These are phyloP conservation scores for Promerops cafer DNA, from an alignment of 2,113 vertebrate species.

Conservation along the genomic window DNA sequence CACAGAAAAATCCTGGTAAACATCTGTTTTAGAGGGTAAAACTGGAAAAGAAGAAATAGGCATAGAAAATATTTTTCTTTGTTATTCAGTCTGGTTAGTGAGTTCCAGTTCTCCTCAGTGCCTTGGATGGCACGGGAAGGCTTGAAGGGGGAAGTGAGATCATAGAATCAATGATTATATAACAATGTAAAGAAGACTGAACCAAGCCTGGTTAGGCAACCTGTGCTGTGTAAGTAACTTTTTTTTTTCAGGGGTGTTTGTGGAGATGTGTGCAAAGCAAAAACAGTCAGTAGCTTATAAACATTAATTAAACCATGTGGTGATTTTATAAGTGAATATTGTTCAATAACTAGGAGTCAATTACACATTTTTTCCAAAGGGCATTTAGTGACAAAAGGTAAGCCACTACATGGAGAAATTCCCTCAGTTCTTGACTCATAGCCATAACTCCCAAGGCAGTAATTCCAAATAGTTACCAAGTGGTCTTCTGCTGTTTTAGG, in stretches of 20 bases:
- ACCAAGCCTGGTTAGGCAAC: background rate
- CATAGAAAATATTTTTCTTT: background rate
- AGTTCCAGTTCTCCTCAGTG: background rate
- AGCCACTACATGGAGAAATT: background rate
- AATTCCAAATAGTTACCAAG: background rate
- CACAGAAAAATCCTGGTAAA: background rate
- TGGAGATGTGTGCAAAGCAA: background rate
- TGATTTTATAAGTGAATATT: background rate
- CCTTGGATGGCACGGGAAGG: background rate
- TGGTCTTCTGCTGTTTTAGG: background rate
- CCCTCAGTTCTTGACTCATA: background rate
- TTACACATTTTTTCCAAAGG: background rate
- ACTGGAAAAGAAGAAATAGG: background rate
- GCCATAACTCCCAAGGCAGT: background rate
- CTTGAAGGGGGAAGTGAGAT: background rate
- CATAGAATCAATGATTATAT: rapidly evolving
- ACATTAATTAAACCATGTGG: background rate
- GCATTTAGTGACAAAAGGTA: background rate
- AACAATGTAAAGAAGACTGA: background rate
- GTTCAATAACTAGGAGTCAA: background rate
- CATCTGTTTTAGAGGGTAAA: background rate
- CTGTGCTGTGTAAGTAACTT: background rate
- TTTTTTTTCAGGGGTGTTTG: background rate
- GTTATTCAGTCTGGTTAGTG: background rate
- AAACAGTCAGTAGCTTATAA: background rate